A percentile compares a stretch with the other conserved stretches of the same genome.
phyloP scores from a whole-genome alignment of 53 echinoderm and acorn worm genomes.

The Holothuria scabra region DNA sequence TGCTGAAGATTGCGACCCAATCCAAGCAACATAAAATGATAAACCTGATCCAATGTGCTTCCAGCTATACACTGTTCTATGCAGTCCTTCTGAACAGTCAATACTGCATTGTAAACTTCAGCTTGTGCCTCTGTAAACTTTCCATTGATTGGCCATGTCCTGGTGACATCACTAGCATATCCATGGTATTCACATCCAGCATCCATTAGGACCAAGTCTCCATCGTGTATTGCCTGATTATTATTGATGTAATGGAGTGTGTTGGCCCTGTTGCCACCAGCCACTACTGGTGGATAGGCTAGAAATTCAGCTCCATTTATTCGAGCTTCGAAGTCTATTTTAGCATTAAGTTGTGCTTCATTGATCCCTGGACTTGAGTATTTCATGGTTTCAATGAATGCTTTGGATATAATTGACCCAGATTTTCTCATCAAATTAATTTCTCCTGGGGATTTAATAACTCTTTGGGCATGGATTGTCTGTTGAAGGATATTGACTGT shows the following conservation, averaged over 20 bases:
- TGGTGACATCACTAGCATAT: conserved; percentile 96
- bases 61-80: conserved; percentile 82
- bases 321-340: conserved; percentile 81
- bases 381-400: conserved; percentile 83
- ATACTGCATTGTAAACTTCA: conserved; percentile 76
- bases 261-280: conserved; percentile 94
- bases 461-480: conserved; percentile 76
- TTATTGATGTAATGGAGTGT: conserved; percentile 96
- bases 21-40: conserved; percentile 80
- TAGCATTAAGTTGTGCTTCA: conserved; percentile 86
- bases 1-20: conserved; percentile 75
- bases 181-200: conserved; percentile 99
- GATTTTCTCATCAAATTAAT: conserved; percentile 74
- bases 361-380: conserved; percentile 79
- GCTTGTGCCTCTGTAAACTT: conserved; percentile 74
- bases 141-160: conserved; percentile 97
- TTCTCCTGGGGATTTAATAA: conserved; percentile 86
- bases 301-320: conserved; percentile 86
- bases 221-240: conserved; percentile 77
- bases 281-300: conserved; percentile 97
- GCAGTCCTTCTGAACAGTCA: conserved; percentile 85
- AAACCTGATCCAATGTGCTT: conserved; percentile 84
- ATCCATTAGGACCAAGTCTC: conserved; percentile 93
- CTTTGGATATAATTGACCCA: conserved; percentile 75
- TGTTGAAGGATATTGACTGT: conserved; percentile 87